Conservation (phyloP, 2,797 vertebrate genomes). For the Thalassophryne amazonica region DNA sequence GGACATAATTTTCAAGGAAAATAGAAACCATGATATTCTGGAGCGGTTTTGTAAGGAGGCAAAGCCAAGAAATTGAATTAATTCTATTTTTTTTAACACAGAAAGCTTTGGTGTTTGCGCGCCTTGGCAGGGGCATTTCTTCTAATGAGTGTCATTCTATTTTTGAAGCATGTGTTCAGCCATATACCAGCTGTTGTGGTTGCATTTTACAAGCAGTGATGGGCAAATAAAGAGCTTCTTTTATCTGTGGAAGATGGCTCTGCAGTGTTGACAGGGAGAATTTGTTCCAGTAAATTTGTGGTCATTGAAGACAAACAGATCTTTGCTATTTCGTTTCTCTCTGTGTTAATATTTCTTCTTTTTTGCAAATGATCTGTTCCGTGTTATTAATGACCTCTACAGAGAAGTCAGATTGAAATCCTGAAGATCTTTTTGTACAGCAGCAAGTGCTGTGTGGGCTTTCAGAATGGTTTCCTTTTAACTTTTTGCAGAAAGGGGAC, state of each 20-base stretch:
- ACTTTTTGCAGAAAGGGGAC: slow-evolving; percentile 20
- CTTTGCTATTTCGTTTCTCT: neutral
- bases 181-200: neutral
- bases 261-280: slow-evolving; percentile 16
- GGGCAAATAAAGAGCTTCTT: slow-evolving; percentile 26
- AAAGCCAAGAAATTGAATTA: too few species aligned
- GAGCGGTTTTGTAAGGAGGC: too few species aligned
- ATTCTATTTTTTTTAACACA: too few species aligned
- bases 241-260: neutral
- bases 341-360: neutral
- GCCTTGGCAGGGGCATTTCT: too few species aligned
- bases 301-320: neutral
- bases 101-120: too few species aligned
- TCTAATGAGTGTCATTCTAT: too few species aligned
- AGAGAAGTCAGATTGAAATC: neutral
- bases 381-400: neutral
- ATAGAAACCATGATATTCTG: too few species aligned
- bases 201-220: neutral
- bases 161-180: neutral
- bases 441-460: neutral
- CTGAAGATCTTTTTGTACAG: neutral
- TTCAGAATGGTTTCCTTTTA: slow-evolving; percentile 18
- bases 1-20: too few species aligned
- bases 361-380: neutral
- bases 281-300: slow-evolving; percentile 14